phyloP scores from a whole-genome alignment of 2,888 invertebrate genomes.

The Spisula solida region DNA sequence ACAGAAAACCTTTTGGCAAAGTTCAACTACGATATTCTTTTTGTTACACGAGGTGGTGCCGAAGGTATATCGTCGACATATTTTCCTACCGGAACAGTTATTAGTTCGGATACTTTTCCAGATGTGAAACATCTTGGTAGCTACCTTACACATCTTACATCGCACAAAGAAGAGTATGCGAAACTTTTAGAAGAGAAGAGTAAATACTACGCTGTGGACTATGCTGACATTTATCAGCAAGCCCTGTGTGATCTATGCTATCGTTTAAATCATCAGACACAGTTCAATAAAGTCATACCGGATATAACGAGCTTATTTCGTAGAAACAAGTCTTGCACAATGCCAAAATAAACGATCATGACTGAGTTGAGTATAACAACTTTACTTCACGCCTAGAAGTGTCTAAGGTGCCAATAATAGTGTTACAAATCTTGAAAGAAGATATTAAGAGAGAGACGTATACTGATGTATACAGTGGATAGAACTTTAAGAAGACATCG shows the following conservation, averaged over 20 bases:
- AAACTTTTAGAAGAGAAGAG: neutral
- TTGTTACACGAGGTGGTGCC: slow-evolving; percentile 13
- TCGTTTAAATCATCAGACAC: neutral
- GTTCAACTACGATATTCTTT: neutral
- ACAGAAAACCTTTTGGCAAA: slow-evolving; percentile 16
- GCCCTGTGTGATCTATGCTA: neutral
- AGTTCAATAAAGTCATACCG: neutral
- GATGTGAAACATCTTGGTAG: neutral
- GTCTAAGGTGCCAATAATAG: too few relatives aligned
- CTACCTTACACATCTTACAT: neutral
- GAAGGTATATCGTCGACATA: neutral
- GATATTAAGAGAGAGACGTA: too few relatives aligned
- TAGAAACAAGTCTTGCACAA: neutral
- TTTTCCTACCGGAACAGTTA: neutral
- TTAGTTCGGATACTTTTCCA: neutral
- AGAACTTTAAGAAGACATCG: too few relatives aligned
- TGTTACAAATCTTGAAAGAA: too few relatives aligned
- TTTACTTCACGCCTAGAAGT: too few relatives aligned
- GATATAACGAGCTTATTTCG: neutral
- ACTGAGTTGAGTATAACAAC: too few relatives aligned
- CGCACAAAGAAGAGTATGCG: neutral
- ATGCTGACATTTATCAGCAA: neutral
- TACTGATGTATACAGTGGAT: too few relatives aligned
- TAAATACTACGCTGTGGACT: neutral
- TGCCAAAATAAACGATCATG: neutral